phyloP scores from a whole-genome alignment of 2,888 invertebrate species.

The Troides aeacus region DNA sequence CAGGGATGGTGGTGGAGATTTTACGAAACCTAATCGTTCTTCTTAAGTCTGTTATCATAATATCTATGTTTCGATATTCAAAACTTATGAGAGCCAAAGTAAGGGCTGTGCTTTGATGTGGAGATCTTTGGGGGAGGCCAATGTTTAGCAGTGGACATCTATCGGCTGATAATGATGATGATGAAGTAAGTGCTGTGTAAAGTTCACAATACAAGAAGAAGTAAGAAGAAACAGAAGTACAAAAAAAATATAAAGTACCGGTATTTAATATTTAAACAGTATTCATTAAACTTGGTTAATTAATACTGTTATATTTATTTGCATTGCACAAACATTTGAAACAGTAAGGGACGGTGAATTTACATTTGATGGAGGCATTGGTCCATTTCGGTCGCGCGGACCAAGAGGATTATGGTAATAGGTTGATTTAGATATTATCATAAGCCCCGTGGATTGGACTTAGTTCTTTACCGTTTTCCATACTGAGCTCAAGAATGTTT shows the following conservation, averaged over 20 bases:
- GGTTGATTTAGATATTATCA: conserved; percentile 14
- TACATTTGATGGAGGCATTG: background rate
- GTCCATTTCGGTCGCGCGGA: background rate
- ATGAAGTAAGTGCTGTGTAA: no score
- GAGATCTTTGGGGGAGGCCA: no score
- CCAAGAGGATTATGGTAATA: conserved; percentile 22
- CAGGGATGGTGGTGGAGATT: no score
- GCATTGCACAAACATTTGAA: conserved; percentile 9
- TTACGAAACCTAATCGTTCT: no score
- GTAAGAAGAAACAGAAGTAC: background rate
- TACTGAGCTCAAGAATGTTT: background rate
- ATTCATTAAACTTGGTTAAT: background rate
- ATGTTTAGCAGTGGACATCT: no score
- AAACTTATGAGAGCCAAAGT: no score
- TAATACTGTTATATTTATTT: conserved; percentile 6
- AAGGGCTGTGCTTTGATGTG: no score
- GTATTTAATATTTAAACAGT: background rate
- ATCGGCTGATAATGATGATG: no score
- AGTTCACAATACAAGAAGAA: no score
- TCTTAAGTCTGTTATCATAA: no score
- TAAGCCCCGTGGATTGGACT: conserved; percentile 18
- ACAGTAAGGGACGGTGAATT: conserved; percentile 10
- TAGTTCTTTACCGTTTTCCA: conserved; percentile 1
- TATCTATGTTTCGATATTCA: no score
- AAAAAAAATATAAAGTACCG: background rate